Evolutionary conservation across 2,113 vertebrate genomes (phyloP), one percentile per base, ranked within the genome.

Genomic region (sheep (Ovis aries)): DNA sequence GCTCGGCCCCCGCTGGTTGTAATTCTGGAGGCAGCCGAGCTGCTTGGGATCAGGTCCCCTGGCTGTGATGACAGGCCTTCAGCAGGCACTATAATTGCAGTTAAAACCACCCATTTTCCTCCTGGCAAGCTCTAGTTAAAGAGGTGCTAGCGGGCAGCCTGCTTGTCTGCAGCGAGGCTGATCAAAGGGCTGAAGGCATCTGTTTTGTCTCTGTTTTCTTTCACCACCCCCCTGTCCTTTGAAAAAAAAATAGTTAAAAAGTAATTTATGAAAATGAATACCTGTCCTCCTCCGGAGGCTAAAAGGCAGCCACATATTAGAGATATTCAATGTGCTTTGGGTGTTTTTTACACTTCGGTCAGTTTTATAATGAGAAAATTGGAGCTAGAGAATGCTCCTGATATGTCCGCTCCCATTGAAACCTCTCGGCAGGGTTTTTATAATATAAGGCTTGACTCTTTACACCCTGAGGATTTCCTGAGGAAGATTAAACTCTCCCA

Each of bases 171-270:
- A 98, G 98, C 77, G 97, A 98, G 98, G 98, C 98, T 98, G 99
- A 99, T 99, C 99, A 99, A 99, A 99, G 99, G 98, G 94, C 98
- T 95, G 96, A 97, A 98, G 98, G 99, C 99, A 99, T 99, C 99
- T 99, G 99, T 99, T 99, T 99, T 98, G 99, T 99, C 99, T 99
- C 99, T 99, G 98, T 98, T 98, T 99, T 99, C 99, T 99, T 99
- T 99, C 98, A 98, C 98, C 99, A 98, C 98, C 97, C 52, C 78
- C 52, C n/a, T 5, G 52, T 33, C 13, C 78, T 85, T 50, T 94
- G 45, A 33, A 98, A 97, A 98, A 99, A 98, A 98, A 98, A 97
- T 88, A 98, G 98, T 99, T 99, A 99, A 99, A 99, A 99, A 98
- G 98, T 98, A 98, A 99, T 99, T 99, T 99, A 99, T 98, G 98